Base-by-base conservation (phyloP, 2,888 invertebrate species). In the Epinotia nisella region DNA sequence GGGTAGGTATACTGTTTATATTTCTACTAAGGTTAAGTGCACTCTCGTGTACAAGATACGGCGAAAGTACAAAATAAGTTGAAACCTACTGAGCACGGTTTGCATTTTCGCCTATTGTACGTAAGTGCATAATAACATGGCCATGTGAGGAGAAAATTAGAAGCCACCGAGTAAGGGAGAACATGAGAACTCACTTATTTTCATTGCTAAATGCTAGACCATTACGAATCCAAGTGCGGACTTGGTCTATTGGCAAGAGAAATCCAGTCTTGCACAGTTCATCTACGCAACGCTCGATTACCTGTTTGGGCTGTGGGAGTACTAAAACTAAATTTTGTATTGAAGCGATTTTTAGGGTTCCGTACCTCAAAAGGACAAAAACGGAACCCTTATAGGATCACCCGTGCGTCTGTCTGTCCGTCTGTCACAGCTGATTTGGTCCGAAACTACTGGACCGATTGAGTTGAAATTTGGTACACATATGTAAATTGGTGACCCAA, bases 11-110 rank as follows among this genome's bases (percentile, higher is more conserved):
- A 66, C 66, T 66, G 55, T n/a, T n/a, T 10, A 55, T 39, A 24
- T 41, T 3, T 10, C 17, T n/a, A 21, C 21, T 41, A 10, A 13
- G 7, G 3, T 64, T 73, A 73, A 73, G 73, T 73, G 68, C 68
- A 69, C 49, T 73, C 58, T 45, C 62, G 58, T 73, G 68, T 73
- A 64, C 64, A 64, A 69, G 73, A 64, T 64, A 69, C 64, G 69
- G 73, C 68, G 73, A 73, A 69, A 73, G 73, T 64, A 59, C 64
- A 59, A 62, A 73, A 73, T 73, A 73, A 73, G 64, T 73, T 51
- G 73, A 69, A 72, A 68, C 73, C 73, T 53, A 69, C 68, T 41
- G 53, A 64, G 67, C 56, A 67, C 60, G 61, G 55, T 45, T 71
- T 56, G 60, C 53, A 61, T 71, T 71, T 67, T 60, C 71, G 72